A percentile compares a stretch with the other conserved stretches of the same genome.
Evolutionary conservation across 2,797 vertebrate species (phyloP).

Genomic region (Cichlasoma orientale): DNA sequence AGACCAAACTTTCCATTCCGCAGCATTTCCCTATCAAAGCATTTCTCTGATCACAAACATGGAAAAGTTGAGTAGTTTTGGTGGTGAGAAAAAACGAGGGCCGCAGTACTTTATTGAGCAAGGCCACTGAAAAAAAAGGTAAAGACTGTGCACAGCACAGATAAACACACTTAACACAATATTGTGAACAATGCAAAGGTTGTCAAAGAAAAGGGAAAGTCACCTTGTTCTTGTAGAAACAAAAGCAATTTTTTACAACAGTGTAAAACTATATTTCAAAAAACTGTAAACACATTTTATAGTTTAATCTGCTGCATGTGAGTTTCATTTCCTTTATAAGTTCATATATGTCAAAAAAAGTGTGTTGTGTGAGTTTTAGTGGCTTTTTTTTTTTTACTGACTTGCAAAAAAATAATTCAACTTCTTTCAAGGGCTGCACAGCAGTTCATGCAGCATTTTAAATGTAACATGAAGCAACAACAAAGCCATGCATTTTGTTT

Average conservation of each 20-base stretch:
- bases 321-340: not conserved
- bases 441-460: not conserved
- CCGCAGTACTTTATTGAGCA: constrained; percentile 22
- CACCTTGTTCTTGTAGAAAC: not conserved
- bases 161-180: not conserved
- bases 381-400: not conserved
- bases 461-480: constrained; percentile 22
- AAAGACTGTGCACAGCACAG: constrained; percentile 22
- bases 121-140: constrained; percentile 15
- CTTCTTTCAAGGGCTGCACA: not conserved
- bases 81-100: constrained; percentile 35
- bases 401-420: not conserved
- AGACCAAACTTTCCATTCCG: constrained; percentile 73
- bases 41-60: constrained; percentile 45
- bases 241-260: not conserved
- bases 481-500: constrained; percentile 25
- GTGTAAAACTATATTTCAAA: not conserved
- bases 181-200: not conserved
- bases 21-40: constrained; percentile 57
- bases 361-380: not conserved
- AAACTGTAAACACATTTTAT: not conserved
- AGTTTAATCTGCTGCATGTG: not conserved
- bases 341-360: not conserved
- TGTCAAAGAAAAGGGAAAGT: not conserved
- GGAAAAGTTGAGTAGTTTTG: constrained; percentile 60